Evolutionary conservation across 2,113 vertebrate genomes (phyloP).

Genomic region (Ellobius talpinus): DNA sequence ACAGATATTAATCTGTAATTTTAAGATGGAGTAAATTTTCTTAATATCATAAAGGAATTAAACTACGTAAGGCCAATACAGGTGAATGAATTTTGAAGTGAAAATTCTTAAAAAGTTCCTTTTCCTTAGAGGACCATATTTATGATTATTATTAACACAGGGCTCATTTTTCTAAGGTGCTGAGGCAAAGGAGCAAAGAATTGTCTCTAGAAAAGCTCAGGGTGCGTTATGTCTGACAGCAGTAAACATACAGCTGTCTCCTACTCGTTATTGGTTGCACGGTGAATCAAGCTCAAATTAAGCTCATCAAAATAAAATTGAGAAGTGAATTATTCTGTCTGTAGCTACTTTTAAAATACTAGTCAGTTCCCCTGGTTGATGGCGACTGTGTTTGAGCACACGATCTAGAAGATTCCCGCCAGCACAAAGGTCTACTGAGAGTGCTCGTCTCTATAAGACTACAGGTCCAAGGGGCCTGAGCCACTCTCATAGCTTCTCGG

Average conservation of each 20-base stretch:
- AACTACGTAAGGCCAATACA: constrained; percentile 47
- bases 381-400: neutral
- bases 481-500: neutral
- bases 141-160: constrained; percentile 25
- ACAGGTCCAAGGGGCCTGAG: neutral
- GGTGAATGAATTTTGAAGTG: constrained; percentile 58
- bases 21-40: constrained; percentile 66
- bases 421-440: neutral
- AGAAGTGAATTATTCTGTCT: neutral
- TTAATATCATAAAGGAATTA: constrained; percentile 67
- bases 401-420: neutral
- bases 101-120: constrained; percentile 35
- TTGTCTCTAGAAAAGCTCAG: neutral
- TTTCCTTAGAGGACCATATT: constrained; percentile 22
- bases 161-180: neutral
- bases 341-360: neutral
- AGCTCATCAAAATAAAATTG: constrained; percentile 17
- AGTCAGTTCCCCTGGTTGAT: neutral
- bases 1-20: constrained; percentile 55
- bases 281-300: neutral
- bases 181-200: neutral
- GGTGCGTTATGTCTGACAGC: neutral
- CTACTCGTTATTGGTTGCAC: neutral
- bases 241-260: neutral
- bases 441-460: neutral